A percentile compares a stretch with the other conserved stretches of the same genome.
phyloP scores from a whole-genome alignment of 2,113 vertebrate species.

The Dasyprocta punctata region DNA sequence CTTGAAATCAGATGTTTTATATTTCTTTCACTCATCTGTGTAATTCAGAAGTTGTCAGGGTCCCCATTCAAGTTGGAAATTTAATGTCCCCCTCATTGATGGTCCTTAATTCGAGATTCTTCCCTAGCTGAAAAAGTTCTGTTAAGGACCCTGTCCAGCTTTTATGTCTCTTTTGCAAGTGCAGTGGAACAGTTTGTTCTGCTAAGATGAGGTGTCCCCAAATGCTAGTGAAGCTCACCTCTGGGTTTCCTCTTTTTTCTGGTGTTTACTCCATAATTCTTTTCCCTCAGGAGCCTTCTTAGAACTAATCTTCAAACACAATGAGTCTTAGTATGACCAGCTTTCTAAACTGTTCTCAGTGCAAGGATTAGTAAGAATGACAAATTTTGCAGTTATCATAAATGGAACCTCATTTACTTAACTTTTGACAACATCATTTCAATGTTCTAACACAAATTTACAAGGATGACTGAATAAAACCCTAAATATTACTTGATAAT shows the following conservation, averaged over 20 bases:
- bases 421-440: neutral
- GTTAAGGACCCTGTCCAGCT: neutral
- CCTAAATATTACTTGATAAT: neutral
- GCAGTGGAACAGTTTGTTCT: neutral
- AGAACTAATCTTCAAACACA: neutral
- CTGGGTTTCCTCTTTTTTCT: neutral
- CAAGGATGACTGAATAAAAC: constrained; percentile 33
- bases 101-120: neutral
- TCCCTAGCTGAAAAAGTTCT: neutral
- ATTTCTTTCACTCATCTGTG: constrained; percentile 28
- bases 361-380: neutral
- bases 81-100: neutral
- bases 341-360: neutral
- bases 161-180: neutral
- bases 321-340: neutral
- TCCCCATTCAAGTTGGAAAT: neutral
- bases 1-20: neutral
- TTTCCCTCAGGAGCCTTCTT: neutral
- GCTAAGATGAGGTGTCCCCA: neutral
- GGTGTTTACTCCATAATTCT: neutral
- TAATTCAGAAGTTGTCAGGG: neutral
- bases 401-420: neutral
- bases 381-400: neutral
- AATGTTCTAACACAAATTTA: neutral
- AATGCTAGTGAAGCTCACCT: neutral